Percentiles rank a stretch among this genome's conserved stretches.
Evolutionary conservation across 2,888 invertebrate species (phyloP).

Genomic region (Nebria salina): DNA sequence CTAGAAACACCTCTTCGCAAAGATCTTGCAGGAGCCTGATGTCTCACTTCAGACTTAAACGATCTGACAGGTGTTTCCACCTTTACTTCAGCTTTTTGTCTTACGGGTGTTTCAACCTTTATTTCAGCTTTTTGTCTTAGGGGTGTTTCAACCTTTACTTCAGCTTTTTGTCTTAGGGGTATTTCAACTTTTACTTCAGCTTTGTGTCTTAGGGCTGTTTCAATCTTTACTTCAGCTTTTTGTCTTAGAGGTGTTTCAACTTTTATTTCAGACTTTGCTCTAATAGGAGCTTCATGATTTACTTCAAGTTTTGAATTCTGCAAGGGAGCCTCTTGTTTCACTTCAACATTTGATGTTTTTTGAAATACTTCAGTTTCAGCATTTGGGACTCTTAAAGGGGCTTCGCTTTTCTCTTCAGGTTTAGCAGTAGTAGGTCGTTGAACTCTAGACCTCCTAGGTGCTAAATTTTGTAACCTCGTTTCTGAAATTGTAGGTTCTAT

Average conservation of each 20-base stretch:
- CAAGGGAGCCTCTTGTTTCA: neutral
- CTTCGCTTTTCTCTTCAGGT: slow-evolving; percentile 12
- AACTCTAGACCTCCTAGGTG: slow-evolving; percentile 12
- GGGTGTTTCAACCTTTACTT: neutral
- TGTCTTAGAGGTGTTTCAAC: no score
- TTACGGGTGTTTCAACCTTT: neutral
- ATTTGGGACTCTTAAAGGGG: neutral
- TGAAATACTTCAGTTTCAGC: neutral
- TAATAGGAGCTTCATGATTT: neutral
- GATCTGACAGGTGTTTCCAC: neutral
- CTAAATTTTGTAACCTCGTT: slow-evolving; percentile 37
- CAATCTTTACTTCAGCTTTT: neutral
- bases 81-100: slow-evolving; percentile 10
- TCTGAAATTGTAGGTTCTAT: slow-evolving; percentile 36
- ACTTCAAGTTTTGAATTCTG: neutral
- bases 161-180: neutral
- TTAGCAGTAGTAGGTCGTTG: slow-evolving; percentile 34
- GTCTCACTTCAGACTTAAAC: neutral
- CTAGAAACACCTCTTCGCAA: slow-evolving; percentile 48
- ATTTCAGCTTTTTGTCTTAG: neutral
- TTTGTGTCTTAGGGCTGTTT: neutral
- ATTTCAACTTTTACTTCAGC: neutral
- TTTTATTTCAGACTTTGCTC: neutral
- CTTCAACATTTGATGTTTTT: neutral
- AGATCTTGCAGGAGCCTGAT: neutral